Evolutionary conservation across 2,113 vertebrate species (phyloP).

Genomic region (Pelodiscus sinensis): DNA sequence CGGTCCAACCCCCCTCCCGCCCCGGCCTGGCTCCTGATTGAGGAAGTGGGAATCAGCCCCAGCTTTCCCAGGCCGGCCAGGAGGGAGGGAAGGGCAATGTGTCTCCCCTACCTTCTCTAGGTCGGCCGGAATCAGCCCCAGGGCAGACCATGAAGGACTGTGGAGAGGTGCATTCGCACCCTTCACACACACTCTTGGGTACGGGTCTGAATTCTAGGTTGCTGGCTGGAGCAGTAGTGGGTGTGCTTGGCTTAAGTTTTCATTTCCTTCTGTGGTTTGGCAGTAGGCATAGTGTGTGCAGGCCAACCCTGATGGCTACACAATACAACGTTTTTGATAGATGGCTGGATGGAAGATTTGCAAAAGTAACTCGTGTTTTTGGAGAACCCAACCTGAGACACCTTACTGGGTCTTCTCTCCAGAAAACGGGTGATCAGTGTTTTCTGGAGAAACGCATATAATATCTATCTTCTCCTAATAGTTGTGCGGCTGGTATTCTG

Average conservation of each 20-base stretch:
- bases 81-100: too few species aligned
- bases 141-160: too few species aligned
- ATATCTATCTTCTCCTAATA: neutral
- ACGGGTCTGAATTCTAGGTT: neutral
- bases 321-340: neutral
- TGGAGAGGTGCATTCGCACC: too few species aligned
- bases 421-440: neutral
- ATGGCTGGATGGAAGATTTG: neutral
- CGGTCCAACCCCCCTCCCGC: too few species aligned
- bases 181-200: too few species aligned
- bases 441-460: neutral
- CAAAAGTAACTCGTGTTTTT: slow-evolving; percentile 14
- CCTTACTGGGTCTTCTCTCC: neutral
- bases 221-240: fast-evolving
- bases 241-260: slow-evolving; percentile 40
- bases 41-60: too few species aligned
- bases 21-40: too few species aligned
- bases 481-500: neutral
- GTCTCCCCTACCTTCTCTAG: too few species aligned
- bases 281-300: neutral
- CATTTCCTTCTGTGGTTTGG: slow-evolving; percentile 67
- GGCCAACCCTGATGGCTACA: neutral
- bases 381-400: neutral
- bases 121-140: too few species aligned
- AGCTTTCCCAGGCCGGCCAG: too few species aligned